A percentile compares a stretch with the other conserved stretches of the same genome.
Evolutionary conservation across 2,113 vertebrate species (phyloP).

Genomic region (Serranochromis macrocephalus): DNA sequence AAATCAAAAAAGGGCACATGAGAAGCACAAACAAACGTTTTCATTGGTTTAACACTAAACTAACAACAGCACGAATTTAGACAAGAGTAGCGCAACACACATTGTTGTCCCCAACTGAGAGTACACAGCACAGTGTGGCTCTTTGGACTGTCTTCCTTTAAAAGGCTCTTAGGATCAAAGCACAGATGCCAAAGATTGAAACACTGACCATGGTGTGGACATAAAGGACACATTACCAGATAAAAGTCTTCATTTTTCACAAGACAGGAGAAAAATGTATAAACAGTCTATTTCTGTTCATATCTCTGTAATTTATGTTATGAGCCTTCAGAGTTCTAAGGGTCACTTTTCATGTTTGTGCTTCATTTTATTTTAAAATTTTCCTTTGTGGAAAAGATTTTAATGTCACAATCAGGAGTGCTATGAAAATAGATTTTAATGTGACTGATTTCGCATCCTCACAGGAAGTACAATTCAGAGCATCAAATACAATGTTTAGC

Average conservation of each 20-base stretch:
- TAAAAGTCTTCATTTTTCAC: neutral
- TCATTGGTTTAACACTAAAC: neutral
- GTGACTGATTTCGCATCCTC: neutral
- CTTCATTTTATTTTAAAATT: neutral
- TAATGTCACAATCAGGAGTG: accelerated
- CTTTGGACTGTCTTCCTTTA: neutral
- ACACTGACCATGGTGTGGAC: accelerated
- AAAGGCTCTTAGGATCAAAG: neutral
- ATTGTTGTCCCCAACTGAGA: neutral
- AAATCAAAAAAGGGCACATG: neutral
- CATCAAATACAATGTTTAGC: neutral
- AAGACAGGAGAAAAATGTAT: neutral
- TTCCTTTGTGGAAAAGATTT: neutral
- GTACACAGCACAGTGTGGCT: neutral
- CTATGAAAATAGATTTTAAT: neutral
- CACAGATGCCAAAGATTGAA: neutral
- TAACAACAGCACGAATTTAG: neutral
- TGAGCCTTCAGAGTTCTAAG: neutral
- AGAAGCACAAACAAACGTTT: neutral
- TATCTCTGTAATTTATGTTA: neutral
- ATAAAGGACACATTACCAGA: neutral
- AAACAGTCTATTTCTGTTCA: neutral
- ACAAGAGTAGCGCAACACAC: neutral
- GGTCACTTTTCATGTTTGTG: accelerated
- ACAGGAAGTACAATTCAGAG: neutral